These are phyloP conservation scores for Anoplophora glabripennis DNA, from an alignment of 1,140 invertebrate species.

Conservation along the genomic window DNA sequence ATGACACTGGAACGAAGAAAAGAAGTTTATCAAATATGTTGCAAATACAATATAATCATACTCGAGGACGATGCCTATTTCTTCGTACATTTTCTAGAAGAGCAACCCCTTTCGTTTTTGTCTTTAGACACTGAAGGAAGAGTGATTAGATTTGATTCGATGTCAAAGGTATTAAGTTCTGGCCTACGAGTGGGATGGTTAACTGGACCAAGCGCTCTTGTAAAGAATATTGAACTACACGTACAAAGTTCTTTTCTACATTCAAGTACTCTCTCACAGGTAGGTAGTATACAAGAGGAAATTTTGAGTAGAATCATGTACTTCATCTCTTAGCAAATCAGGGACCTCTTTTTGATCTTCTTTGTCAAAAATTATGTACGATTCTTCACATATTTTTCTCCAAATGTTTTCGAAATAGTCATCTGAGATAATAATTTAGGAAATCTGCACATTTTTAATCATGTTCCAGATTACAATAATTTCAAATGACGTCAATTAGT, in stretches of 20 bases:
- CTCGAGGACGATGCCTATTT: constrained; percentile 82
- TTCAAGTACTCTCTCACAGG: constrained; percentile 69
- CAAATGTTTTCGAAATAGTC: too few species aligned
- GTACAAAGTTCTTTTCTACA: constrained; percentile 72
- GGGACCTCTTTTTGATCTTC: too few species aligned
- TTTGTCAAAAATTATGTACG: too few species aligned
- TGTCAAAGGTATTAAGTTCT: constrained; percentile 75
- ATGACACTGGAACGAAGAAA: constrained; percentile 63
- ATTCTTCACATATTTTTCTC: too few species aligned
- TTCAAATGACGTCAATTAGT: too few species aligned
- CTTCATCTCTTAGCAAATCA: too few species aligned
- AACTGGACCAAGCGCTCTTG: constrained; percentile 63
- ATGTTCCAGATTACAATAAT: too few species aligned
- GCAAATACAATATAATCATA: constrained; percentile 73
- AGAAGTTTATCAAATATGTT: constrained; percentile 72
- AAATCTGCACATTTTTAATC: too few species aligned
- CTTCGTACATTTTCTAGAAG: constrained; percentile 67
- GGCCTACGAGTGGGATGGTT: constrained; percentile 70
- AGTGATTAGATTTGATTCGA: constrained; percentile 75
- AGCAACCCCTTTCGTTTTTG: constrained; percentile 64
- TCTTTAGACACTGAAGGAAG: constrained; percentile 74
- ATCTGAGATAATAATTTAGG: too few species aligned
- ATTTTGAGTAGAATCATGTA: too few species aligned
- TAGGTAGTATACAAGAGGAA: constrained; percentile 16
- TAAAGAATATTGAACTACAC: constrained; percentile 64